Evolutionary conservation across 2,113 vertebrate genomes (phyloP).

Genomic region (Sterna hirundo): DNA sequence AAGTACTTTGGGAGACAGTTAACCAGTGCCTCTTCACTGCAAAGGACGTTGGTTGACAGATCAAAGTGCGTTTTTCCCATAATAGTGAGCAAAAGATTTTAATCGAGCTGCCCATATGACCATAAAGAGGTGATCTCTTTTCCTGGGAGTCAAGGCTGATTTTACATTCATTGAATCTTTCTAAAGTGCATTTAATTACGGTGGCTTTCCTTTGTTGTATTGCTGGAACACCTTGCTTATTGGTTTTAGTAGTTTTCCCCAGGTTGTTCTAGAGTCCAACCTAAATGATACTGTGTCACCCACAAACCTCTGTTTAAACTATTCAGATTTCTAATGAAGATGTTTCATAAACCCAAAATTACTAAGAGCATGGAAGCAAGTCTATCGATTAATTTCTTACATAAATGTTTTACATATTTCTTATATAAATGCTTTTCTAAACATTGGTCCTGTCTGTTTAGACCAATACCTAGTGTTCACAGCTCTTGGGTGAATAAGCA

Average conservation of each 20-base stretch:
- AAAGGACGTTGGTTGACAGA: neutral
- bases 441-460: neutral
- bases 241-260: neutral
- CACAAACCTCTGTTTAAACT: neutral
- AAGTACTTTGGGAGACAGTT: neutral
- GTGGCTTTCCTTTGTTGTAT: neutral
- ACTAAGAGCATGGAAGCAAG: neutral
- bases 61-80: neutral
- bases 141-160: neutral
- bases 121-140: neutral
- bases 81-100: neutral
- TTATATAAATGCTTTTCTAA: neutral
- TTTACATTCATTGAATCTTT: neutral
- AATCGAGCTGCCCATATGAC: neutral
- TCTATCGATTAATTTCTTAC: neutral
- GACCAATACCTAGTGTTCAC: neutral
- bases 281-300: neutral
- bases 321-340: neutral
- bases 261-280: neutral
- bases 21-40: neutral
- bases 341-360: neutral
- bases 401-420: neutral
- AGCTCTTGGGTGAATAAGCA: neutral
- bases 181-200: neutral
- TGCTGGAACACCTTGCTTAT: neutral